phyloP scores from a whole-genome alignment of 2,113 vertebrate genomes.

The Oncorhynchus kisutch region DNA sequence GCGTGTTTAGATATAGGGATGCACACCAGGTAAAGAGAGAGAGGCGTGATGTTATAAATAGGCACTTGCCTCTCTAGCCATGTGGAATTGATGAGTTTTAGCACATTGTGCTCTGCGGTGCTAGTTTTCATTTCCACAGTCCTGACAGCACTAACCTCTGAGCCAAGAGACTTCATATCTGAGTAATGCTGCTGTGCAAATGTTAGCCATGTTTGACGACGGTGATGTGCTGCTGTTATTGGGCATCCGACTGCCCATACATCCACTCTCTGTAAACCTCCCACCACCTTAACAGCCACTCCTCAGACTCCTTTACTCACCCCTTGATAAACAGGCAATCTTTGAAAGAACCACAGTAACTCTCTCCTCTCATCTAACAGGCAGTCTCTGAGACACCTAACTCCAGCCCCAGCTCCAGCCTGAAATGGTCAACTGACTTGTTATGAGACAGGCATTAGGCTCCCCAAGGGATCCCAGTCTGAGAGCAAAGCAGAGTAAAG shows the following conservation, averaged over 20 bases:
- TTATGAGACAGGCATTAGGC: conserved; percentile 38
- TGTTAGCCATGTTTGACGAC: conserved; percentile 69
- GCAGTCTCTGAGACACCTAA: conserved; percentile 22
- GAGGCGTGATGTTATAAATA: conserved; percentile 68
- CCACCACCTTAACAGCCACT: conserved; percentile 55
- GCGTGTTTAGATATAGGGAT: conserved; percentile 65
- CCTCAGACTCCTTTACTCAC: conserved; percentile 7
- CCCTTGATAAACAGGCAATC: conserved; percentile 39
- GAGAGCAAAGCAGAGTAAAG: conserved; percentile 13
- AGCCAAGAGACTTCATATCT: conserved; percentile 69
- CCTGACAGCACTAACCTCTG: conserved; percentile 72
- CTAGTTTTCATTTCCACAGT: conserved; percentile 74
- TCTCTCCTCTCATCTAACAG: conserved; percentile 32
- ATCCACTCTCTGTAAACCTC: conserved; percentile 43
- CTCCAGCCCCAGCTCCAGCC: conserved; percentile 5
- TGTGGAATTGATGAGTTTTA: conserved; percentile 77
- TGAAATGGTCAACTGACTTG: conserved; percentile 45
- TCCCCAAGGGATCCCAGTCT: neutral
- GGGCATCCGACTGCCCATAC: conserved; percentile 46
- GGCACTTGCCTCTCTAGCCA: conserved; percentile 72
- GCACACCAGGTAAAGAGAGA: conserved; percentile 67
- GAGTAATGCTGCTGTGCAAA: conserved; percentile 74
- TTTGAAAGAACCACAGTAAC: conserved; percentile 37
- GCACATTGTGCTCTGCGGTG: conserved; percentile 70
- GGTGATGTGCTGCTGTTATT: neutral